A percentile compares a stretch with the other conserved stretches of the same genome.
These are phyloP conservation scores for Diogma glabrata DNA, from an alignment of 2,888 invertebrate genomes.

Conservation along the genomic window DNA sequence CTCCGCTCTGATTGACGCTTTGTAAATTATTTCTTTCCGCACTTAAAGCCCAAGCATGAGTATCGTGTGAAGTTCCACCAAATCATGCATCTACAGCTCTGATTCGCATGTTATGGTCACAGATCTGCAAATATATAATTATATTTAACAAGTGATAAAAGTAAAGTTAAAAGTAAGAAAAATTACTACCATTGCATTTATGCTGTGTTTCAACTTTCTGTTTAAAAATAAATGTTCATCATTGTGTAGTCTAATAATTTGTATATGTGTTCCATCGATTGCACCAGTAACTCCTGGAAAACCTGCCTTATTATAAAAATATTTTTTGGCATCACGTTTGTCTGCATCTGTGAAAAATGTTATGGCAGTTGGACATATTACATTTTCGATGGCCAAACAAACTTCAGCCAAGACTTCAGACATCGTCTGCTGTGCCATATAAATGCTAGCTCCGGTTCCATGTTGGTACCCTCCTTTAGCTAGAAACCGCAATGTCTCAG, in stretches of 20 bases:
- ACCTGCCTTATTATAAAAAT: too few relatives aligned
- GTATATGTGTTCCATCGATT: neutral
- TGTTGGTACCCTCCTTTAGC: too few relatives aligned
- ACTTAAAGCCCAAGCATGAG: constrained; percentile 12
- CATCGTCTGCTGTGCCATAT: too few relatives aligned
- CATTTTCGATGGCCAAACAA: too few relatives aligned
- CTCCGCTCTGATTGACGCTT: constrained; percentile 1
- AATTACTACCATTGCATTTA: constrained; percentile 12
- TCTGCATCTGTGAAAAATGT: too few relatives aligned
- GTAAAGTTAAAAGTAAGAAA: neutral
- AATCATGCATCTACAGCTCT: constrained; percentile 11
- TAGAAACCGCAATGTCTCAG: too few relatives aligned
- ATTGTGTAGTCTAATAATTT: neutral
- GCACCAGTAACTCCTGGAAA: too few relatives aligned
- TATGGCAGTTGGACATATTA: too few relatives aligned
- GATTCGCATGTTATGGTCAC: constrained; percentile 11
- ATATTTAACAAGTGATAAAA: too few relatives aligned
- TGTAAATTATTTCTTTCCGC: constrained; percentile 10
- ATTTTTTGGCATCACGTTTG: too few relatives aligned
- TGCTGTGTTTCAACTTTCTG: neutral
- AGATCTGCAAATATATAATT: constrained; percentile 6
- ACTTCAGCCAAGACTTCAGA: too few relatives aligned
- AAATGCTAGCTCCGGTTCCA: too few relatives aligned
- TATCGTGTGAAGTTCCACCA: constrained; percentile 13
- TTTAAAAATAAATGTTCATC: neutral